A percentile compares a stretch with the other conserved stretches of the same genome.
Evolutionary conservation across 2,888 invertebrate species (phyloP).

Genomic region (Endomychus coccineus): DNA sequence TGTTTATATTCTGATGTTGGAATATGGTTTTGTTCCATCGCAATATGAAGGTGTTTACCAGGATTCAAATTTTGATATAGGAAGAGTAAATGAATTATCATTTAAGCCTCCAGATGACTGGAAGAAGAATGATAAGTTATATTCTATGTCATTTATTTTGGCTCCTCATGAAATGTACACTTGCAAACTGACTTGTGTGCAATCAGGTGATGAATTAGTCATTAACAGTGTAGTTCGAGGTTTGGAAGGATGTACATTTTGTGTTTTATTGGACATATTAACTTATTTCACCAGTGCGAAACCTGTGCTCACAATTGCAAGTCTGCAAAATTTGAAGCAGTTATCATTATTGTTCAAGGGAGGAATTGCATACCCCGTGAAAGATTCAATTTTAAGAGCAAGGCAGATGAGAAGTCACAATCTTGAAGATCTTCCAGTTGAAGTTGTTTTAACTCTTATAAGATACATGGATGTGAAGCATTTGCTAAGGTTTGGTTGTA

Average conservation of each 20-base stretch:
- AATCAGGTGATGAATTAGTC: slow-evolving; percentile 32
- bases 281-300: slow-evolving; percentile 30
- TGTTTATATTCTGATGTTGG: slow-evolving; percentile 39
- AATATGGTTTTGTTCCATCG: slow-evolving; percentile 38
- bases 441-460: slow-evolving; percentile 36
- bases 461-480: slow-evolving; percentile 25
- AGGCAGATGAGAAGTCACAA: slow-evolving; percentile 27
- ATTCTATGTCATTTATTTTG: slow-evolving; percentile 30
- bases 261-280: slow-evolving; percentile 32
- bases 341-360: slow-evolving; percentile 36
- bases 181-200: slow-evolving; percentile 31
- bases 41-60: slow-evolving; percentile 22
- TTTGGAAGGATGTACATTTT: slow-evolving; percentile 20
- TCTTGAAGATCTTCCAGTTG: slow-evolving; percentile 40
- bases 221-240: slow-evolving; percentile 35
- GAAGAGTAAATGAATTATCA: slow-evolving; percentile 27
- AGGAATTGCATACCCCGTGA: slow-evolving; percentile 33
- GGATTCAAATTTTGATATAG: slow-evolving; percentile 30
- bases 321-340: slow-evolving; percentile 31
- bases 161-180: slow-evolving; percentile 24
- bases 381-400: slow-evolving; percentile 25
- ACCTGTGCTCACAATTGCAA: slow-evolving; percentile 2
- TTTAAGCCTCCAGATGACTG: slow-evolving; percentile 28
- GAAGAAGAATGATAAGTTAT: slow-evolving; percentile 26
- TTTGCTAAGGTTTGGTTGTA: slow-evolving; percentile 25